These are phyloP conservation scores for Polyommatus iphigenia DNA, from an alignment of 2,888 invertebrate genomes.

Conservation along the genomic window DNA sequence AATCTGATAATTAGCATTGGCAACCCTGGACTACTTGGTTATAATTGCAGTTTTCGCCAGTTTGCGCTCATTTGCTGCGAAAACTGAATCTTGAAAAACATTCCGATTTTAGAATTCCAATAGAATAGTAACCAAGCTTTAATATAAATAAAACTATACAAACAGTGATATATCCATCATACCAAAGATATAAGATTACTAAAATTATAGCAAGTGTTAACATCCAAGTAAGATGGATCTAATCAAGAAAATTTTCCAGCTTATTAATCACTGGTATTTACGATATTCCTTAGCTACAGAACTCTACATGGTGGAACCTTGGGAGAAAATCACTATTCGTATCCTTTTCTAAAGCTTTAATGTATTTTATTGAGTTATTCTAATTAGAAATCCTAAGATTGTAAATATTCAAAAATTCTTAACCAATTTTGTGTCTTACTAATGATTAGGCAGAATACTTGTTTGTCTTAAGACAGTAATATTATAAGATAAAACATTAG, in stretches of 20 bases:
- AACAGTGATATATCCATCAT: neutral
- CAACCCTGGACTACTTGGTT: too few species aligned
- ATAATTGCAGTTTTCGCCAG: too few species aligned
- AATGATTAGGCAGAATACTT: neutral
- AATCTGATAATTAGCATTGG: too few species aligned
- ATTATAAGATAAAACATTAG: neutral
- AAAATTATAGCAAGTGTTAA: neutral
- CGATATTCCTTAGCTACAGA: constrained; percentile 82
- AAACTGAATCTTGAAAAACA: too few species aligned
- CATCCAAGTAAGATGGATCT: constrained; percentile 43
- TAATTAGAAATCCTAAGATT: neutral
- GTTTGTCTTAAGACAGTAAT: neutral
- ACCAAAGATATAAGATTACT: neutral
- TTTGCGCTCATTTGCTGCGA: too few species aligned
- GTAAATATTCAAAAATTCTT: neutral
- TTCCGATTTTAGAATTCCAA: neutral
- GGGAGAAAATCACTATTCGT: constrained; percentile 82
- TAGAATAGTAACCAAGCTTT: neutral
- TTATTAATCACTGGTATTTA: constrained; percentile 80
- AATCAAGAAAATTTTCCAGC: constrained; percentile 63
- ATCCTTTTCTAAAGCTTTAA: constrained; percentile 76
- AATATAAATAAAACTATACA: neutral
- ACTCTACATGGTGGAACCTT: constrained; percentile 83
- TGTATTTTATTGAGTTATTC: neutral
- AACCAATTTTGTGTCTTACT: neutral